Percentiles rank a stretch among this genome's conserved stretches.
Evolutionary conservation across 2,888 invertebrate genomes (phyloP).

Genomic region (Pseudanteris insignis): DNA sequence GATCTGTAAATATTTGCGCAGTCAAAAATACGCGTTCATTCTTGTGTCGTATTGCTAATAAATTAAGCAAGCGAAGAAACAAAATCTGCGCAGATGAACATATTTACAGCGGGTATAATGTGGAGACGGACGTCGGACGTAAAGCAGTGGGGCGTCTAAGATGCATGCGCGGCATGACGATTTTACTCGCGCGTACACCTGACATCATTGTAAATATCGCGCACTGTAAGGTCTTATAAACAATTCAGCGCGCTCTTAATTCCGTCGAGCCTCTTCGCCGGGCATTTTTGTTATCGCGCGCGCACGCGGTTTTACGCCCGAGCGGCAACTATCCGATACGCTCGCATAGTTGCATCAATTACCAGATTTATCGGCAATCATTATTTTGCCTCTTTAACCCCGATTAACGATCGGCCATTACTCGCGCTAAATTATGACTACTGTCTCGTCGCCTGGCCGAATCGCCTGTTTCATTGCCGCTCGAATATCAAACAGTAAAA

Average conservation of each 20-base stretch:
- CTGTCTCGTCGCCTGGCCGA: constrained; percentile 34
- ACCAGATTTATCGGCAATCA: constrained; percentile 37
- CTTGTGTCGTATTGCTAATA: constrained; percentile 30
- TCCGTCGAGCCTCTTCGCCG: constrained; percentile 29
- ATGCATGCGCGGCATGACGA: constrained; percentile 52
- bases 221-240: constrained; percentile 62
- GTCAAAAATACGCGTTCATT: constrained; percentile 27
- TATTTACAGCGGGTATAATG: constrained; percentile 58
- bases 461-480: constrained; percentile 21
- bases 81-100: constrained; percentile 50
- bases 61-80: constrained; percentile 50
- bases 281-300: constrained; percentile 20
- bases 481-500: constrained; percentile 38
- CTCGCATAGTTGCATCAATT: constrained; percentile 41
- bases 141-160: constrained; percentile 62
- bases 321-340: constrained; percentile 36
- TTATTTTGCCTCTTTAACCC: constrained; percentile 41
- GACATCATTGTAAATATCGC: constrained; percentile 65
- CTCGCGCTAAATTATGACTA: constrained; percentile 40
- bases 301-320: constrained; percentile 19
- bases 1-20: constrained; percentile 6
- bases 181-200: constrained; percentile 51
- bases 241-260: constrained; percentile 52
- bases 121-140: constrained; percentile 57
- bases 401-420: constrained; percentile 42